These are phyloP conservation scores for Drosophila quadrilineata DNA, from an alignment of 1,140 invertebrate genomes.

Conservation along the genomic window DNA sequence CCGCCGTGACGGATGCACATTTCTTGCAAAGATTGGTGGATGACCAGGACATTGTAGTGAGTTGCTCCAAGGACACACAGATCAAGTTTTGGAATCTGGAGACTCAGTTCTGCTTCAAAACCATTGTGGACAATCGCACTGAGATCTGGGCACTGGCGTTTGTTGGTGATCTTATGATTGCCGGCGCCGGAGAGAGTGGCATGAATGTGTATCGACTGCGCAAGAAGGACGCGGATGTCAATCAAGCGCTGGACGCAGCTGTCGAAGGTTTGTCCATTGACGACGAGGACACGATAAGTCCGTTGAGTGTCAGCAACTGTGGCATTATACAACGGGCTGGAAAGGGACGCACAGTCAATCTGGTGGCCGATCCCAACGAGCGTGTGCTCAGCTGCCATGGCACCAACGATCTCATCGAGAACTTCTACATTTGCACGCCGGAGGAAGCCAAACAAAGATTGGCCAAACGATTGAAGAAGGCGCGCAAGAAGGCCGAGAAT, in stretches of 20 bases:
- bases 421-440: conserved; percentile 90
- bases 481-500: conserved; percentile 82
- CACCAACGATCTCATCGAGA: conserved; percentile 89
- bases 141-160: conserved; percentile 93
- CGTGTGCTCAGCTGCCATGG: conserved; percentile 91
- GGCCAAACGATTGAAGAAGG: conserved; percentile 89
- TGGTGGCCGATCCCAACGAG: conserved; percentile 86
- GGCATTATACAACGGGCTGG: conserved; percentile 90
- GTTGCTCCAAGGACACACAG: conserved; percentile 96
- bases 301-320: conserved; percentile 87
- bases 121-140: conserved; percentile 90
- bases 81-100: conserved; percentile 99
- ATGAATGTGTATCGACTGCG: conserved; percentile 91
- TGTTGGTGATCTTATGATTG: conserved; percentile 91
- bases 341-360: conserved; percentile 87
- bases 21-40: conserved; percentile 87
- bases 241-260: conserved; percentile 83
- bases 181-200: conserved; percentile 92
- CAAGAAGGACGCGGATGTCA: conserved; percentile 81
- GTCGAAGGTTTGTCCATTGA: conserved; percentile 82
- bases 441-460: conserved; percentile 87
- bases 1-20: conserved; percentile 91
- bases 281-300: conserved; percentile 82
- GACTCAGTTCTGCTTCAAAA: conserved; percentile 97
- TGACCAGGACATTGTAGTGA: conserved; percentile 88